These are phyloP conservation scores for Monochamus saltuarius DNA, from an alignment of 1,140 invertebrate genomes.

Conservation along the genomic window DNA sequence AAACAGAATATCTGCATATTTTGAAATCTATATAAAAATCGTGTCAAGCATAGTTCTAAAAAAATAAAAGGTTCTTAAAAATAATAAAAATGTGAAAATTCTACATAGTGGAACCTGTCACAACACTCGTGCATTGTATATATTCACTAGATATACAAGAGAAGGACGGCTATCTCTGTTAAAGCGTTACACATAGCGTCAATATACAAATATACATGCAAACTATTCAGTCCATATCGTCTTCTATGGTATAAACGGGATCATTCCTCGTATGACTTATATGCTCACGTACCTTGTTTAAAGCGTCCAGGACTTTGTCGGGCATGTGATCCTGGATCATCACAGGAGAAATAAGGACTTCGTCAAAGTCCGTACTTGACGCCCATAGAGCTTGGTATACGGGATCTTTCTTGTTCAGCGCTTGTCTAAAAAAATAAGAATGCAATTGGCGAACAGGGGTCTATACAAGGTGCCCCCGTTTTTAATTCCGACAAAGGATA, in stretches of 20 bases:
- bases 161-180: no score
- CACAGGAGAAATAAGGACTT: constrained; percentile 87
- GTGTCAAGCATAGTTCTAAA: no score
- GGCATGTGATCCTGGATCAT: constrained; percentile 95
- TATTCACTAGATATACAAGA: no score
- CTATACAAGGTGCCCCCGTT: no score
- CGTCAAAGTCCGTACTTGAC: constrained; percentile 83
- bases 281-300: constrained; percentile 74
- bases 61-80: no score
- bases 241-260: constrained; percentile 12
- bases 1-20: no score
- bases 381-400: constrained; percentile 91
- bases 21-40: no score
- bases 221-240: constrained; percentile 14
- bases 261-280: background rate
- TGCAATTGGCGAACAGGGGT: background rate
- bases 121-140: no score
- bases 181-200: no score
- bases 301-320: constrained; percentile 81
- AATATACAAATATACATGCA: background rate
- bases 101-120: no score
- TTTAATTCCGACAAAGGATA: no score
- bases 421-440: constrained; percentile 57
- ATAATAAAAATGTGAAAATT: no score
- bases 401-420: constrained; percentile 70